These are phyloP conservation scores for Terrapene triunguis DNA, from an alignment of 2,113 vertebrate genomes.

Conservation along the genomic window DNA sequence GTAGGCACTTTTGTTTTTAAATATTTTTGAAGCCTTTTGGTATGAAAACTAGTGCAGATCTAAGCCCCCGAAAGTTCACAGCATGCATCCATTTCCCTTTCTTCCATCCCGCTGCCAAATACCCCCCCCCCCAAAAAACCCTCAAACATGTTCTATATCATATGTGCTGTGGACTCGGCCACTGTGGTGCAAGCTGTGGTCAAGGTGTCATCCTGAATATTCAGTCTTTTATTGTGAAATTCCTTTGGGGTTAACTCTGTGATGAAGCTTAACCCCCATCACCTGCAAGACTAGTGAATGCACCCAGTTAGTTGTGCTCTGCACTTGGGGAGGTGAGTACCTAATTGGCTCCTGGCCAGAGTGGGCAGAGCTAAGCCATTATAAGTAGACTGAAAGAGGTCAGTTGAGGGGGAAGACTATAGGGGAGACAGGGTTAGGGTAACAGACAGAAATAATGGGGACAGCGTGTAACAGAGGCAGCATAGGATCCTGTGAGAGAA, in stretches of 20 bases:
- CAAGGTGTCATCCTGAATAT: background rate
- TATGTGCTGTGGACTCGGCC: slow-evolving; percentile 40
- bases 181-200: slow-evolving; percentile 50
- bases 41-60: background rate
- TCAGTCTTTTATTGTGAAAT: background rate
- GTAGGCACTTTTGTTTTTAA: background rate
- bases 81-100: slow-evolving; percentile 29
- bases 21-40: background rate
- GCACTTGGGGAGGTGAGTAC: background rate
- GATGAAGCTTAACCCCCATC: background rate
- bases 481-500: background rate
- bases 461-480: background rate
- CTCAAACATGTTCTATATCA: slow-evolving; percentile 40
- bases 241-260: background rate
- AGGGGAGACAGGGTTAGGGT: background rate
- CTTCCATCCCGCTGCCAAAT: slow-evolving; percentile 63
- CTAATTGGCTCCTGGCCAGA: background rate
- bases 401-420: background rate
- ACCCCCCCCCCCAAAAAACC: background rate
- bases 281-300: background rate
- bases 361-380: background rate
- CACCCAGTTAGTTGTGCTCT: background rate
- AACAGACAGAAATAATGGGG: background rate
- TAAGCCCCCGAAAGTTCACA: background rate
- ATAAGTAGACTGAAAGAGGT: background rate